Evolutionary conservation across 2,797 vertebrate species (phyloP).

Genomic region (Potorous gilbertii): DNA sequence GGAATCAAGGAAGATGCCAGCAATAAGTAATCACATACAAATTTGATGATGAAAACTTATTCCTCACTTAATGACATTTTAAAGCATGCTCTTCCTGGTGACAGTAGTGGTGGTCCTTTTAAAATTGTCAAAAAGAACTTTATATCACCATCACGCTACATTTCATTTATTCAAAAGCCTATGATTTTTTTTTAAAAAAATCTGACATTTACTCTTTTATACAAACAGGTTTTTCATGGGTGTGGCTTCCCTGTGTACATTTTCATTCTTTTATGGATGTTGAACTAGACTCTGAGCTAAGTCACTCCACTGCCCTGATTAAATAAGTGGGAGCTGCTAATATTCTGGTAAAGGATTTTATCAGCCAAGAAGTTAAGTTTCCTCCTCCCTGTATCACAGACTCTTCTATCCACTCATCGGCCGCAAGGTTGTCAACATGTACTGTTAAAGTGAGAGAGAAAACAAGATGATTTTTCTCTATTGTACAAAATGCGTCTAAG

Average conservation of each 20-base stretch:
- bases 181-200: constrained; percentile 38
- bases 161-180: constrained; percentile 49
- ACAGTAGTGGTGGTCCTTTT: not conserved
- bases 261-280: constrained; percentile 60
- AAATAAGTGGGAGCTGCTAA: constrained; percentile 31
- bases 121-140: constrained; percentile 34
- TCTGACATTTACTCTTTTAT: constrained; percentile 60
- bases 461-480: not conserved
- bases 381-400: constrained; percentile 46
- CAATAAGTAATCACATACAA: constrained; percentile 20
- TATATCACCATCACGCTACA: constrained; percentile 20
- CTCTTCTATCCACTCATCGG: constrained; percentile 7
- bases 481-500: constrained; percentile 35
- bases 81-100: constrained; percentile 1
- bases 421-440: constrained; percentile 28
- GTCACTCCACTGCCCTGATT: constrained; percentile 56
- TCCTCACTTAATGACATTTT: constrained; percentile 33
- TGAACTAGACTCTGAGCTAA: constrained; percentile 59
- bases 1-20: constrained; percentile 10
- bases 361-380: constrained; percentile 40
- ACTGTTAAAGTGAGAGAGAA: constrained; percentile 38
- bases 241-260: constrained; percentile 8
- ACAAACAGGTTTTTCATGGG: constrained; percentile 62
- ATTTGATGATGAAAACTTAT: constrained; percentile 34
- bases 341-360: constrained; percentile 35